Evolutionary conservation across 2,888 invertebrate species (phyloP).

Genomic region (Euplagia quadripunctaria): DNA sequence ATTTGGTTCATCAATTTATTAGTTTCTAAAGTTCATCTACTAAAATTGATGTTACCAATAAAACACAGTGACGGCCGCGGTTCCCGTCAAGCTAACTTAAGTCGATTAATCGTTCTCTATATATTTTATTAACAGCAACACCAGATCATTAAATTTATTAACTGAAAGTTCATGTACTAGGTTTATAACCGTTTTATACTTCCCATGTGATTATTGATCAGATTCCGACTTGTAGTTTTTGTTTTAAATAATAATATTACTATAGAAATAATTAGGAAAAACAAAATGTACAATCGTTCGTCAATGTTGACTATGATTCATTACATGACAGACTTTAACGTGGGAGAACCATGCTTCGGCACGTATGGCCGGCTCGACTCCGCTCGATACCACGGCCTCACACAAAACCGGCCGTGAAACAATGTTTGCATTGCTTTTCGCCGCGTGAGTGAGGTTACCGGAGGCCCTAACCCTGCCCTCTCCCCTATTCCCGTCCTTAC

Average conservation of each 20-base stretch:
- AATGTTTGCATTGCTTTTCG: too few relatives aligned
- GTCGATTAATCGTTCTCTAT: background rate
- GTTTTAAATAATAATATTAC: background rate
- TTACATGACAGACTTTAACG: too few relatives aligned
- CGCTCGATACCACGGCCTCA: too few relatives aligned
- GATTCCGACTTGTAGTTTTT: background rate
- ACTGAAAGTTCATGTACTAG: background rate
- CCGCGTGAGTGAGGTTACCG: too few relatives aligned
- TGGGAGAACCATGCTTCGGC: too few relatives aligned
- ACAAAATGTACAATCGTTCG: too few relatives aligned
- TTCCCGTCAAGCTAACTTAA: background rate
- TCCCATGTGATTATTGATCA: background rate
- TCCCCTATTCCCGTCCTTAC: too few relatives aligned
- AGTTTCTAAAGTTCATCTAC: background rate
- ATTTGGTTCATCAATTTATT: background rate
- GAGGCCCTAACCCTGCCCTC: too few relatives aligned
- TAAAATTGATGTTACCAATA: slow-evolving; percentile 3
- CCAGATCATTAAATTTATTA: slow-evolving; percentile 8
- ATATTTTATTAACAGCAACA: too few relatives aligned
- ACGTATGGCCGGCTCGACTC: too few relatives aligned
- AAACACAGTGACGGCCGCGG: background rate
- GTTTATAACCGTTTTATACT: background rate
- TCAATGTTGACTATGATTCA: too few relatives aligned
- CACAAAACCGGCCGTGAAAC: too few relatives aligned
- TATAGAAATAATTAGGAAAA: background rate